Evolutionary conservation across 2,113 vertebrate genomes (phyloP).

Genomic region (Xenopus laevis): DNA sequence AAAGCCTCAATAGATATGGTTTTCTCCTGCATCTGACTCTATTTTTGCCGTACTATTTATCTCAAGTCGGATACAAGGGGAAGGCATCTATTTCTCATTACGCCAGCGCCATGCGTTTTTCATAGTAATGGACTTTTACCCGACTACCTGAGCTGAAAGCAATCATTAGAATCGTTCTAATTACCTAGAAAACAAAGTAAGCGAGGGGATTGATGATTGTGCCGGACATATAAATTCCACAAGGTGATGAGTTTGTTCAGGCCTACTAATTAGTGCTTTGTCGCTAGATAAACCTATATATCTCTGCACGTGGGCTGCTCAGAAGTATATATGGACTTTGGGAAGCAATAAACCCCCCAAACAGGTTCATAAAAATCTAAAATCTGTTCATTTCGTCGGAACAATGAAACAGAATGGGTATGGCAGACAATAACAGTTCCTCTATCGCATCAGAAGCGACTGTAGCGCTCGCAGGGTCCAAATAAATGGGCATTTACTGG

Average conservation of each 20-base stretch:
- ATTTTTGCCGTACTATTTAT: no score
- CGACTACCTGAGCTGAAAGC: neutral
- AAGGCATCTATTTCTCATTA: neutral
- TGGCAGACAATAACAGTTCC: no score
- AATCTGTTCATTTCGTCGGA: no score
- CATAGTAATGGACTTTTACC: neutral
- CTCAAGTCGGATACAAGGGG: neutral
- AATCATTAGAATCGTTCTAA: conserved; percentile 11
- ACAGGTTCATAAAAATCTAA: no score
- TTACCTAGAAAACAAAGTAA: conserved; percentile 7
- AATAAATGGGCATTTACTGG: no score
- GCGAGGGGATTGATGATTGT: conserved; percentile 3
- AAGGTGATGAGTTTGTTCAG: neutral
- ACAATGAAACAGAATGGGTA: no score
- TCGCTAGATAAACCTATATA: neutral
- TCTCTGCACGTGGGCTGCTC: neutral
- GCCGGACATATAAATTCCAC: neutral
- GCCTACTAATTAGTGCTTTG: conserved; percentile 20
- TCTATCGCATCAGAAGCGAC: no score
- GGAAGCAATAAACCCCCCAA: conserved; percentile 1
- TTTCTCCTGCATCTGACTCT: no score
- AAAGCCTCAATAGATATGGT: no score
- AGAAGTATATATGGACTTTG: neutral
- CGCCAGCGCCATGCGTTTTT: neutral
- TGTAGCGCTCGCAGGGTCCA: no score